Base-by-base conservation (phyloP, 2,888 invertebrate species). In the Mythimna loreyi region DNA sequence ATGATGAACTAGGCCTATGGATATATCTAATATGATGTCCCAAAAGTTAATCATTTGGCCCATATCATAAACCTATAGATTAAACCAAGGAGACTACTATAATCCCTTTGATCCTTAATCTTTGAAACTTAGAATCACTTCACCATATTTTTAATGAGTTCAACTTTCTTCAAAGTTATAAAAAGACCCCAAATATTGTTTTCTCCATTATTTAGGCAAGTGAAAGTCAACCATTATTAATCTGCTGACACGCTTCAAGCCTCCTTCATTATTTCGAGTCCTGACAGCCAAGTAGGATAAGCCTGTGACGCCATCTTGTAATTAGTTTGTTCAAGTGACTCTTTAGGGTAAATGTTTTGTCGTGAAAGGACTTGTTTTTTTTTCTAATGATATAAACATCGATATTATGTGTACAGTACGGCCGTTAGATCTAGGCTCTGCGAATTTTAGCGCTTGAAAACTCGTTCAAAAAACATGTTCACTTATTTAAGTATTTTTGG, bases 261-360 rank as follows among this genome's bases (percentile, higher is more conserved):
- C 60, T 57, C 59, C 59, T 50, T 52, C 53, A 75, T 80, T 79
- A 79, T 60, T 50, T 69, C 57, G 21, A 75, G 55, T 55, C 30
- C 21, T 71, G 60, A 55, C 80, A 58, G 58, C 45, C 56, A 61
- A 72, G 71, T 63, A 45, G 43, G 47, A 63, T 75, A 60, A 69
- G 59, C 23, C 23, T 43, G 55, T 64, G 66, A 30, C 47, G 63
- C 33, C 63, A 64, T 63, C 28, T 74, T 43, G 45, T 75, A 67
- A 80, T 75, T 70, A 61, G 60, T 63, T 64, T 47, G 40, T 75
- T 70, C 28, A 25, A 69, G 47, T 56, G 36, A 19, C n/a, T 47
- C 45, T 28, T 2, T 19, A 23, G n/a, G 19, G 25, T 19, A 43
- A 58, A 28, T 28, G 19, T 25, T 52, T 45, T 16, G 43, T n/a